Base-by-base conservation (phyloP, 1,140 invertebrate species). In the Thereuonema tuberculata region DNA sequence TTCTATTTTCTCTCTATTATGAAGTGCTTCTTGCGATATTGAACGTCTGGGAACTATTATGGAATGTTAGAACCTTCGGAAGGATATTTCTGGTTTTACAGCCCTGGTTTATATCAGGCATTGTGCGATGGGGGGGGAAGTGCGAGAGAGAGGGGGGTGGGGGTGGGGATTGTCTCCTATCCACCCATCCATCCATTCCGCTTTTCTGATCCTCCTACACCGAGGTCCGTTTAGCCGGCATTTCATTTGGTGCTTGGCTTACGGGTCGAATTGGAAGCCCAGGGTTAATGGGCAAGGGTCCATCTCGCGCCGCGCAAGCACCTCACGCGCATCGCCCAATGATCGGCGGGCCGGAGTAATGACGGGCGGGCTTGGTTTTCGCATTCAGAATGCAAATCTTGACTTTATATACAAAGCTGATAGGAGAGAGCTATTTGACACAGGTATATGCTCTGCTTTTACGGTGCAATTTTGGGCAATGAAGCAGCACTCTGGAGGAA, bases 11-110 rank as follows among this genome's bases (percentile, higher is more conserved):
- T 50, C 48, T 9, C 48, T 24, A 50, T 50, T 50, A 50, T 50
- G 48, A 50, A 50, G 48, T 50, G 48, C 48, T 50, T 24, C 48
- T 50, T 50, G 9, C 21, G 48, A 50, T 50, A 50, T 50, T 50
- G 48, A 50, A 20, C 48, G 23, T 50, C 48, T 50, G 48, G 48
- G 48, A 50, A 50, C 48, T 50, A 50, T 50, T 50, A 50, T 20
- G 48, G 48, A 50, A 50, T 50, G 48, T 50, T 50, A 50, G 48
- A 24, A 20, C 48, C 48, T 50, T 50, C 48, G 9, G 48, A 50
- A 17, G 21, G 48, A 50, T 50, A 50, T 50, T 50, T 50, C 48
- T 50, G 48, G 48, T 50, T 50, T 50, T 50, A 50, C 48, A 50
- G 23, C 48, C 48, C 9, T 24, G 48, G 48, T 21, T 50, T 50